Evolutionary conservation across 1,140 invertebrate genomes (phyloP).

Genomic region (Hyposmocoma kahamanoa): DNA sequence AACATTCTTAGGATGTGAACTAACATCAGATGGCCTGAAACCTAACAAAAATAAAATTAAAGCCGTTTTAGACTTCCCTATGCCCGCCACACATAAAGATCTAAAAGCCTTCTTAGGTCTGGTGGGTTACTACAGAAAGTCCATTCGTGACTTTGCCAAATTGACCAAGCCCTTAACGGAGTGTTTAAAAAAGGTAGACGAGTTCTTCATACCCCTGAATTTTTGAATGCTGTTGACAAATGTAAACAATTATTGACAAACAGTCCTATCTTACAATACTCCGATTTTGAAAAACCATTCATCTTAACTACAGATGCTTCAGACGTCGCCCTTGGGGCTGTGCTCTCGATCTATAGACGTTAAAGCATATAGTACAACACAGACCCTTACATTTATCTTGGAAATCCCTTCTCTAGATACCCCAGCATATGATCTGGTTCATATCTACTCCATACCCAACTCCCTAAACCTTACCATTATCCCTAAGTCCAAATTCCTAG

Average conservation of each 20-base stretch:
- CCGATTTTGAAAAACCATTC: constrained; percentile 35
- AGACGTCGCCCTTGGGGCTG: constrained; percentile 24
- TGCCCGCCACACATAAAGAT: constrained; percentile 15
- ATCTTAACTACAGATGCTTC: constrained; percentile 31
- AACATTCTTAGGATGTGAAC: constrained; percentile 14
- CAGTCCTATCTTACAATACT: constrained; percentile 22
- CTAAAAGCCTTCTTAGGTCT: constrained; percentile 15
- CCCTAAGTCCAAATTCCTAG: constrained; percentile 4
- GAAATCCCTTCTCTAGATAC: background rate
- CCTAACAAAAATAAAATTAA: constrained; percentile 25
- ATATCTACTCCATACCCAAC: constrained; percentile 1
- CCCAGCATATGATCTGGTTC: background rate
- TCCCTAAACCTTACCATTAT: background rate
- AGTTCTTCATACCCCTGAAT: background rate
- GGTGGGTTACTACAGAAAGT: constrained; percentile 7
- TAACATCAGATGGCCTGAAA: constrained; percentile 17
- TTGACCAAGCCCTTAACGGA: constrained; percentile 9
- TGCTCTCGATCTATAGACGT: constrained; percentile 17
- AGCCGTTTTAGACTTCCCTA: constrained; percentile 15
- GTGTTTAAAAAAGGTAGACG: background rate
- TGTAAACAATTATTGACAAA: constrained; percentile 18
- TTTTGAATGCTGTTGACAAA: background rate
- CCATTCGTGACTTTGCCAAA: constrained; percentile 3
- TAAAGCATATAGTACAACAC: constrained; percentile 1
- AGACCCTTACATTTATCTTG: background rate